Conservation (phyloP, 2,888 invertebrate genomes). For the Lithophane semibrunnea region DNA sequence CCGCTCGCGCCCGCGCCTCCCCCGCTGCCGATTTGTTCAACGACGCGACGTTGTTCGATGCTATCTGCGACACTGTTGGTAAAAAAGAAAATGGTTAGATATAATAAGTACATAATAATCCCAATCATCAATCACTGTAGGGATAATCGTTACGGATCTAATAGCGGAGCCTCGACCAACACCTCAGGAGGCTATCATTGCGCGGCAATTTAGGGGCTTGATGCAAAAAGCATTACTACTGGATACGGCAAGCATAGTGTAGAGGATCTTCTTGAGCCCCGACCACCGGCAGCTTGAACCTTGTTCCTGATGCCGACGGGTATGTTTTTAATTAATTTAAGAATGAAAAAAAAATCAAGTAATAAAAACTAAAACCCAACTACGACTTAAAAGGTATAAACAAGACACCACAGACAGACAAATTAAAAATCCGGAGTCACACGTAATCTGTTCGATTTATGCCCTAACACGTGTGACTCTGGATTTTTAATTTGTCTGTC, state of each 20-base stretch:
- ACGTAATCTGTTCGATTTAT: too few species aligned
- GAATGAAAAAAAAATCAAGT: too few species aligned
- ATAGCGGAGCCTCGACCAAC: background rate
- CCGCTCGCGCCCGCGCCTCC: slow-evolving; percentile 83
- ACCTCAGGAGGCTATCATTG: background rate
- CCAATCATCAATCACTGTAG: slow-evolving; percentile 1
- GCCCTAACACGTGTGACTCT: too few species aligned
- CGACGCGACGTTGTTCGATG: slow-evolving; percentile 81
- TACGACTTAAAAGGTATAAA: too few species aligned
- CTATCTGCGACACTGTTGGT: slow-evolving; percentile 87
- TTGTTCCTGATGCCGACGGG: background rate
- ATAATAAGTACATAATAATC: background rate
- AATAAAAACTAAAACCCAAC: too few species aligned
- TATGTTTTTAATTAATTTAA: background rate
- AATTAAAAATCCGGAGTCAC: too few species aligned
- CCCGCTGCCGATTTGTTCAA: slow-evolving; percentile 75
- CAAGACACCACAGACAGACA: too few species aligned
- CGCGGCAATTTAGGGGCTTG: background rate
- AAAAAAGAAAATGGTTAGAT: slow-evolving; percentile 27
- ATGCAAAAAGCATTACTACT: background rate
- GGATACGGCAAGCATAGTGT: background rate
- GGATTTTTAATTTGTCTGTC: too few species aligned
- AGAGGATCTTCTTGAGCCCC: too few species aligned
- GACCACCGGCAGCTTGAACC: background rate
- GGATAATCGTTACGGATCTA: background rate